Conservation (phyloP, 2,797 vertebrate species). For the Labroides dimidiatus region DNA sequence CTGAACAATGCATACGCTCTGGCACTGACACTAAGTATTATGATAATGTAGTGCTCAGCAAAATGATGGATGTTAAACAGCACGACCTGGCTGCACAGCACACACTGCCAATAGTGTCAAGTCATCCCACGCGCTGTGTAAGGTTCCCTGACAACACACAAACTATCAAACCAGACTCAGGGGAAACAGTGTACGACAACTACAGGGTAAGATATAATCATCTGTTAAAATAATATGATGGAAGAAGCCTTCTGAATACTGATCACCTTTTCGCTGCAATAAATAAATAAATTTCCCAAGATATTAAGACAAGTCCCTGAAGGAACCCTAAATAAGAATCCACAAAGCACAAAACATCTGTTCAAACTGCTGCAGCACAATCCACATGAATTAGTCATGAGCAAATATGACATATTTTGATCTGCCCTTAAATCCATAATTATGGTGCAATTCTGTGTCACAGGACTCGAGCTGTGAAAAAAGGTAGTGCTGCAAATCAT, state of each 20-base stretch:
- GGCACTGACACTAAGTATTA: slow-evolving; percentile 79
- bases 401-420: slow-evolving; percentile 71
- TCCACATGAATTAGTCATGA: slow-evolving; percentile 73
- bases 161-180: slow-evolving; percentile 58
- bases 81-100: slow-evolving; percentile 72
- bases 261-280: slow-evolving; percentile 6
- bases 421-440: slow-evolving; percentile 73
- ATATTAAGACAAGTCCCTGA: slow-evolving; percentile 43
- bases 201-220: slow-evolving; percentile 34
- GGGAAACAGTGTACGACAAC: slow-evolving; percentile 55
- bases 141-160: slow-evolving; percentile 52
- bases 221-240: slow-evolving; percentile 29
- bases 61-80: slow-evolving; percentile 82
- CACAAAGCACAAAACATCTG: slow-evolving; percentile 65
- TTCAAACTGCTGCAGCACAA: slow-evolving; percentile 56
- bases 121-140: slow-evolving; percentile 66
- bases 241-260: slow-evolving; percentile 14
- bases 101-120: slow-evolving; percentile 69
- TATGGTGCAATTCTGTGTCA: slow-evolving; percentile 63
- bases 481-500: slow-evolving; percentile 64
- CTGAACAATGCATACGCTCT: slow-evolving; percentile 78
- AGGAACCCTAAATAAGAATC: slow-evolving; percentile 52
- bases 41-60: slow-evolving; percentile 79
- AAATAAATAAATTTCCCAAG: slow-evolving; percentile 49
- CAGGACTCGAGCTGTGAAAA: slow-evolving; percentile 48